phyloP scores from a whole-genome alignment of 2,797 vertebrate genomes.

The Betta splendens region DNA sequence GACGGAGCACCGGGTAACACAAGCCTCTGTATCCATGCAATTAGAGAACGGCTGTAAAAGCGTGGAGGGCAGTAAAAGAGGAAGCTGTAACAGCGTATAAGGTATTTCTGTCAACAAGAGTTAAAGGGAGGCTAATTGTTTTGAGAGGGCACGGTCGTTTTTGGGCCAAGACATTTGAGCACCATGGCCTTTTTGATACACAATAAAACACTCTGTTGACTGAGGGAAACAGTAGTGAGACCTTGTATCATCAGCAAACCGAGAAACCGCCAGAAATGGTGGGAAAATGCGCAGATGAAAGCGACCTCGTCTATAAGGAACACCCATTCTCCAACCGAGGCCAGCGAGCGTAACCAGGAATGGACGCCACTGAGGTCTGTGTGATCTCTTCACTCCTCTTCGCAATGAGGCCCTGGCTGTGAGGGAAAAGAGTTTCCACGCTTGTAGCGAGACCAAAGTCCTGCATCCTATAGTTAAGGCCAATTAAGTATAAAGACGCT shows the following conservation, averaged over 20 bases:
- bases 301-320: slow-evolving; percentile 64
- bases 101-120: slow-evolving; percentile 6
- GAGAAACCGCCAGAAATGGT: slow-evolving; percentile 35
- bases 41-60: slow-evolving; percentile 23
- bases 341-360: slow-evolving; percentile 28
- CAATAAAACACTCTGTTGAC: slow-evolving; percentile 1
- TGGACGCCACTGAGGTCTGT: slow-evolving; percentile 64
- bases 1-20: slow-evolving; percentile 23
- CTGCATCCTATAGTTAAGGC: slow-evolving; percentile 10
- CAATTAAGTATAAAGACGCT: slow-evolving; percentile 14
- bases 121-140: slow-evolving; percentile 3
- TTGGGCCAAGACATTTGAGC: not conserved
- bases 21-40: slow-evolving; percentile 42
- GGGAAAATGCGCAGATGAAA: slow-evolving; percentile 73
- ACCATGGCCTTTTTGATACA: slow-evolving; percentile 10
- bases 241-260: slow-evolving; percentile 2
- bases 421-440: slow-evolving; percentile 31
- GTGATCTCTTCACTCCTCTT: slow-evolving; percentile 52
- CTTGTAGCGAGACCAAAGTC: slow-evolving; percentile 51
- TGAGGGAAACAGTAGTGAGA: not conserved
- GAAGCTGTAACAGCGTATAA: slow-evolving; percentile 6
- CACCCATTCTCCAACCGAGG: slow-evolving; percentile 58
- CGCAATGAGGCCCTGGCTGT: slow-evolving; percentile 30
- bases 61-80: slow-evolving; percentile 1
- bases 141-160: slow-evolving; percentile 1